A percentile compares a stretch with the other conserved stretches of the same genome.
Conservation (phyloP, 2,797 vertebrate genomes). For the Amphiprion clarkii region DNA sequence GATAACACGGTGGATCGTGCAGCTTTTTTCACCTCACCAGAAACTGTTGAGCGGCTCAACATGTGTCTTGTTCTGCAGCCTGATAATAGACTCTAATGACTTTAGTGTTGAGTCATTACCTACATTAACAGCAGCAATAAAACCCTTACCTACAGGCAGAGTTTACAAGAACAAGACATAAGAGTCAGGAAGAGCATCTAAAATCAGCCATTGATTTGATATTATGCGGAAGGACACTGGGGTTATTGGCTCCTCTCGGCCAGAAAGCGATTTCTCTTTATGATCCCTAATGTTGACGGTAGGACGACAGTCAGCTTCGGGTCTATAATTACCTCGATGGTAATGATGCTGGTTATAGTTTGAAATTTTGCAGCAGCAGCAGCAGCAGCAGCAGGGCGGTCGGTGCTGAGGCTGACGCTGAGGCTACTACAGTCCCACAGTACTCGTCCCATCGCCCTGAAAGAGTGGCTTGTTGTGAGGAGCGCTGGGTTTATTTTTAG, state of each 20-base stretch:
- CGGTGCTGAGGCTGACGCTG: not conserved
- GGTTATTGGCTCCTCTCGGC: constrained; percentile 36
- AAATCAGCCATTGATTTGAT: constrained; percentile 30
- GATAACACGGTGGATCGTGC: no score
- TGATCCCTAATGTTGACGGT: constrained; percentile 31
- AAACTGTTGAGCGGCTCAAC: constrained; percentile 20
- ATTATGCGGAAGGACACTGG: constrained; percentile 26
- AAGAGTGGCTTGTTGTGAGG: constrained; percentile 54
- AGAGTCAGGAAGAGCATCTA: not conserved
- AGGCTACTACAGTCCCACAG: not conserved
- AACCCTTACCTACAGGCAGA: constrained; percentile 3
- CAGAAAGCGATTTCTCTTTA: constrained; percentile 16
- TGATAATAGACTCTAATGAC: constrained; percentile 5
- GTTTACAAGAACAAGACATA: not conserved
- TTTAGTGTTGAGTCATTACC: constrained; percentile 28
- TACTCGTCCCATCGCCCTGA: constrained; percentile 35
- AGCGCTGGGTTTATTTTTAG: constrained; percentile 70
- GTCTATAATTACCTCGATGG: constrained; percentile 30
- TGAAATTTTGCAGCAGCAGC: constrained; percentile 12
- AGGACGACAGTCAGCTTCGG: constrained; percentile 16
- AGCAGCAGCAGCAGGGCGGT: not conserved
- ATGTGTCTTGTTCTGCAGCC: constrained; percentile 13
- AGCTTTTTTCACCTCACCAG: not conserved
- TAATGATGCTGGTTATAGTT: constrained; percentile 26
- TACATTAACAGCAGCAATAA: constrained; percentile 15